Percentiles rank a stretch among this genome's conserved stretches.
phyloP scores from a whole-genome alignment of 2,888 invertebrate species.

The Agrotis exclamationis region DNA sequence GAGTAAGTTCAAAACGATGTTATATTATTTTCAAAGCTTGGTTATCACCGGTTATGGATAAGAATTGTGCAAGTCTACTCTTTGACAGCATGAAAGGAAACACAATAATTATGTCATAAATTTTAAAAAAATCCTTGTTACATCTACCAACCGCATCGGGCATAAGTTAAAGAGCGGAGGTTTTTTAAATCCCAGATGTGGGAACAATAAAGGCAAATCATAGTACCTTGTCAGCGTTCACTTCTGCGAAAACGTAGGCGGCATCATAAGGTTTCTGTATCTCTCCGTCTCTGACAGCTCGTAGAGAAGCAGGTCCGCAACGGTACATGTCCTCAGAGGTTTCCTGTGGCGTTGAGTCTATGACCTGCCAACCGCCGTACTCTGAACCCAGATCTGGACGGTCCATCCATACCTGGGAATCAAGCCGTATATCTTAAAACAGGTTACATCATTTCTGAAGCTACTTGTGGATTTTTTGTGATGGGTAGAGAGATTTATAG shows the following conservation, averaged over 20 bases:
- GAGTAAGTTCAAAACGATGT: background rate
- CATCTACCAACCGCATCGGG: too few species aligned
- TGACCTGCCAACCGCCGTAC: slow-evolving; percentile 98
- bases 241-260: slow-evolving; percentile 97
- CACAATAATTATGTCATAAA: too few species aligned
- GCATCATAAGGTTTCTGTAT: slow-evolving; percentile 96
- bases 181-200: too few species aligned
- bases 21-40: background rate
- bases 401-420: slow-evolving; percentile 95
- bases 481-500: too few species aligned
- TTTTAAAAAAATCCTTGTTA: too few species aligned
- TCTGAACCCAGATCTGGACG: slow-evolving; percentile 95
- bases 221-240: slow-evolving; percentile 96
- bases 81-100: too few species aligned
- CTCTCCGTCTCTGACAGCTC: slow-evolving; percentile 96
- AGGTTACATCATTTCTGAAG: background rate
- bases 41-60: background rate
- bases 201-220: background rate
- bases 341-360: slow-evolving; percentile 98
- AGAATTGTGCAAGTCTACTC: background rate
- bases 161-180: too few species aligned
- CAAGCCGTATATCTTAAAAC: background rate
- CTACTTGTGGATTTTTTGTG: too few species aligned
- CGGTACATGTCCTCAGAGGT: slow-evolving; percentile 95
- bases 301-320: slow-evolving; percentile 97